These are phyloP conservation scores for Microtus montanus DNA, from an alignment of 2,113 vertebrate genomes.

Conservation along the genomic window DNA sequence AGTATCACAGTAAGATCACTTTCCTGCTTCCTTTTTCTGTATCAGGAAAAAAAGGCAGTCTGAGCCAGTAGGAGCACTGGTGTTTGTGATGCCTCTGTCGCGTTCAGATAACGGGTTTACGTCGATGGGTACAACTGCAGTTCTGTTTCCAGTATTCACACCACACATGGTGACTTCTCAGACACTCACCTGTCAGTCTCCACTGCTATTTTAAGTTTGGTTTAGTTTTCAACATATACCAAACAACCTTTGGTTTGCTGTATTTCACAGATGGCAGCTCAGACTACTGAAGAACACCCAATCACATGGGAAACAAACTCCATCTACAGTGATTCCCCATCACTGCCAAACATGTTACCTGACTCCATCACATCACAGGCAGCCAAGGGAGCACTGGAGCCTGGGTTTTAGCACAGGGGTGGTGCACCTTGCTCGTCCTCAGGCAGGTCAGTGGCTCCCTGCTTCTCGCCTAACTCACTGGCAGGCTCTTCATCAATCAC, in stretches of 20 bases:
- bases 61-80: slow-evolving; percentile 77
- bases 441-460: slow-evolving; percentile 71
- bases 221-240: slow-evolving; percentile 76
- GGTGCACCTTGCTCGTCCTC: slow-evolving; percentile 78
- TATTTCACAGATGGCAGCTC: slow-evolving; percentile 78
- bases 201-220: slow-evolving; percentile 78
- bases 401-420: slow-evolving; percentile 74
- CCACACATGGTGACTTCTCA: slow-evolving; percentile 81
- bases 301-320: slow-evolving; percentile 79
- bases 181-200: slow-evolving; percentile 75
- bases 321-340: slow-evolving; percentile 73
- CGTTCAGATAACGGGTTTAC: slow-evolving; percentile 73
- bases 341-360: slow-evolving; percentile 73
- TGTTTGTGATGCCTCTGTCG: slow-evolving; percentile 63
- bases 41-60: slow-evolving; percentile 68
- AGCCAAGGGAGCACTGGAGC: neutral
- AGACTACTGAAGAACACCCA: slow-evolving; percentile 69
- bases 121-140: slow-evolving; percentile 75
- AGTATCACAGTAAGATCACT: slow-evolving; percentile 68
- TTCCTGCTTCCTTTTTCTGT: slow-evolving; percentile 59
- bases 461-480: slow-evolving; percentile 81
- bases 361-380: slow-evolving; percentile 63
- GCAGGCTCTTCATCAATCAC: slow-evolving; percentile 78
- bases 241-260: slow-evolving; percentile 75
- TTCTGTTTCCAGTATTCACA: slow-evolving; percentile 81